Evolutionary conservation across 1,140 invertebrate genomes (phyloP).

Genomic region (Potamilus streckersoni): DNA sequence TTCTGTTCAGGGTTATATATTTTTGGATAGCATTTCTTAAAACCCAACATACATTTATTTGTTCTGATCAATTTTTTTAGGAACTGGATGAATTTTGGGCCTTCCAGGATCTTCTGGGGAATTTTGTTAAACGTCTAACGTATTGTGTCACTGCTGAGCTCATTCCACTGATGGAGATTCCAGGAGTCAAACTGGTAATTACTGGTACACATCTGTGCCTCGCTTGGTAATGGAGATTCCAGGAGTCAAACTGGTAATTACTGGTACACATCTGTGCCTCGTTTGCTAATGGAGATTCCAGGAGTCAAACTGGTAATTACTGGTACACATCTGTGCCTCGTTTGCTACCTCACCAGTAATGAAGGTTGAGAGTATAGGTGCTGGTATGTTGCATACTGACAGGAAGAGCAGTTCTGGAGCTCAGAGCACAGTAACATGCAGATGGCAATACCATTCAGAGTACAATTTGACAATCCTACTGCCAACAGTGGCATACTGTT

Average conservation of each 20-base stretch:
- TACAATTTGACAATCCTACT: not conserved
- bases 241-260: slow-evolving; percentile 80
- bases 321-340: slow-evolving; percentile 70
- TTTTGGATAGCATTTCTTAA: not conserved
- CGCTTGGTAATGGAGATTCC: too few species aligned
- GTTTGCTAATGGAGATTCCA: slow-evolving; percentile 81
- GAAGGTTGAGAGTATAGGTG: not conserved
- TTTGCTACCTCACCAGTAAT: not conserved
- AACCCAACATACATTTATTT: not conserved
- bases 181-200: slow-evolving; percentile 82
- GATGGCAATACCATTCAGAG: not conserved
- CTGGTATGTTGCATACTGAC: not conserved
- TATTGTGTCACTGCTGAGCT: slow-evolving; percentile 82
- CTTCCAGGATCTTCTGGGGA: slow-evolving; percentile 78
- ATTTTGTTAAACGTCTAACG: slow-evolving; percentile 77
- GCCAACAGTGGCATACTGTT: not conserved
- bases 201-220: too few species aligned
- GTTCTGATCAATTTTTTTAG: slow-evolving; percentile 44
- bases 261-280: slow-evolving; percentile 70
- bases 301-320: slow-evolving; percentile 80
- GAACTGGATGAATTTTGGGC: slow-evolving; percentile 85
- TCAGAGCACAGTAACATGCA: not conserved
- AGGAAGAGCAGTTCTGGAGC: not conserved
- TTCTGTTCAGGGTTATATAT: not conserved
- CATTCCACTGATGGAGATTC: slow-evolving; percentile 84